Percentiles rank a stretch among this genome's conserved stretches.
phyloP scores from a whole-genome alignment of 2,888 invertebrate species.

The Harpalus rubripes region DNA sequence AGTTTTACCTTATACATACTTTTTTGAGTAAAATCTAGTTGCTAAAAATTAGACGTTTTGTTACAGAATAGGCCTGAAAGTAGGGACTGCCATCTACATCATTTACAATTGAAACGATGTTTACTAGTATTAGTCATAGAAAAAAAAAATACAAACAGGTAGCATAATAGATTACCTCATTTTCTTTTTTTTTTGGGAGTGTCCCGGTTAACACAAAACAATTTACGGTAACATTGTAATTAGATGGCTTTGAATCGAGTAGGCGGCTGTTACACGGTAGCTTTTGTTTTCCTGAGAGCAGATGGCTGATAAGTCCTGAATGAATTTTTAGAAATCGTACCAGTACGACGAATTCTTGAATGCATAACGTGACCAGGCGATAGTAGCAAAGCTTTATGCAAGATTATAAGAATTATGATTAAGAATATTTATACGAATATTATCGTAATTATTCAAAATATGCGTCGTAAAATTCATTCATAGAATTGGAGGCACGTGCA shows the following conservation, averaged over 20 bases:
- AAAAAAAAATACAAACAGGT: too few relatives aligned
- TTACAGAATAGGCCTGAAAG: too few relatives aligned
- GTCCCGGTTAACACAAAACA: slow-evolving; percentile 40
- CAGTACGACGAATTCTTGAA: slow-evolving; percentile 11
- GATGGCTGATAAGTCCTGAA: slow-evolving; percentile 52
- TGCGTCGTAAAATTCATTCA: slow-evolving; percentile 20
- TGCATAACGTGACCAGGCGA: slow-evolving; percentile 5
- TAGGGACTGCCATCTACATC: too few relatives aligned
- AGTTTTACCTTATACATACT: too few relatives aligned
- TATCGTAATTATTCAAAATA: slow-evolving; percentile 30
- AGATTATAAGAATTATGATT: slow-evolving; percentile 4
- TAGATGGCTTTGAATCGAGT: slow-evolving; percentile 43
- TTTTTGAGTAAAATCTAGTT: too few relatives aligned
- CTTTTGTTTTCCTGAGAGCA: slow-evolving; percentile 53
- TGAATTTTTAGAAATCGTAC: slow-evolving; percentile 35
- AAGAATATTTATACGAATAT: slow-evolving; percentile 4
- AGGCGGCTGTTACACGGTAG: slow-evolving; percentile 41
- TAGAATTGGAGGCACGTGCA: neutral
- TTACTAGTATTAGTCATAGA: too few relatives aligned
- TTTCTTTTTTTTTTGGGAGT: slow-evolving; percentile 24
- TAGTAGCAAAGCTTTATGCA: neutral
- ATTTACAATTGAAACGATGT: too few relatives aligned
- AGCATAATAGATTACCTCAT: neutral
- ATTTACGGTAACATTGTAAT: slow-evolving; percentile 49
- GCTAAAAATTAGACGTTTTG: too few relatives aligned